Base-by-base conservation (phyloP, 2,113 vertebrate species). In the Apteryx owenii region DNA sequence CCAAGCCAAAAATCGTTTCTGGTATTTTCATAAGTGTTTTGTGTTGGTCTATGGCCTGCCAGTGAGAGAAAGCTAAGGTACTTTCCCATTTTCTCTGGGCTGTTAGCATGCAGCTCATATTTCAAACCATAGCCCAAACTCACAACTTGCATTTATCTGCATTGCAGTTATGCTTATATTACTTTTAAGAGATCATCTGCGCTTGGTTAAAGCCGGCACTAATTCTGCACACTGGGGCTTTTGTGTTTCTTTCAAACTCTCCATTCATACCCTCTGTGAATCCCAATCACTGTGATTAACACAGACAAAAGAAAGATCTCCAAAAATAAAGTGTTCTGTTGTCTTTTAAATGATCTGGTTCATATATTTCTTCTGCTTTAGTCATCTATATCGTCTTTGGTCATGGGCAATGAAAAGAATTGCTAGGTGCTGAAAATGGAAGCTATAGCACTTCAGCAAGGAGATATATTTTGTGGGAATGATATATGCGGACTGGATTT, bases 211-310 rank as follows among this genome's bases (percentile, higher is more conserved):
- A 95, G 6, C 7, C 62, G 48, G 20, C 2, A 1, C 8, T 36
- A 70, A 70, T 25, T 44, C 94, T 85, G 22, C 1, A 0, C 4
- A 4, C 50, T 26, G 14, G 56, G 76, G 4, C 0, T 72, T 76
- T 38, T 77, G 2, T 38, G 33, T 70, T 56, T 36, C 50, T 61
- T 83, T 56, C 20, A 3, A 2, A 5, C 10, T 66, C 66, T 78
- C 22, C 44, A 11, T 33, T 38, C 0, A 0, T 6, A 25, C 29
- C 7, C 28, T 86, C 81, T 40, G 25, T 1, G 0, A 80, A 53
- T 79, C 29, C n/a, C 51, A 28, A 21, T 25, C 23, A 2, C 12
- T 38, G 71, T 38, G 53, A 68, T 38, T 6, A 46, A 64, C 14
- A 4, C 3, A 50, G 38, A 23, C 46, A 78, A 68, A 73, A 48